Evolutionary conservation across 1,140 invertebrate species (phyloP), one percentile per base, ranked within the genome.

Genomic region (Stratiolaelaps scimitus): DNA sequence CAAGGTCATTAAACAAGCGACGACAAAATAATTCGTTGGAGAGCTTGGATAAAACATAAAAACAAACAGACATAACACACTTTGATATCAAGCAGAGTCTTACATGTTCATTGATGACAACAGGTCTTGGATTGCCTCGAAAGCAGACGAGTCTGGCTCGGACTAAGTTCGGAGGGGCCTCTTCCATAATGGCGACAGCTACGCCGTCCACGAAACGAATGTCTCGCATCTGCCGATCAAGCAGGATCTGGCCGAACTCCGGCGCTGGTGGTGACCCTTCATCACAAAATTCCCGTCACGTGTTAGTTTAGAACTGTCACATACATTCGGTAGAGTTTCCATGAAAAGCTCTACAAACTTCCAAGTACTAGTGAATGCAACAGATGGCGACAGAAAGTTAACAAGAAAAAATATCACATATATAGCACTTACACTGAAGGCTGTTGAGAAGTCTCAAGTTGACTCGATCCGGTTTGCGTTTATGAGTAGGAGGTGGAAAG

Each of bases 31-130:
- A n/a, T 45, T 13, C 13, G 44, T 13, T n/a, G 13, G 44, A 45
- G 44, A 45, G 44, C 13, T 45, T n/a, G n/a, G n/a, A n/a, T n/a
- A n/a, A n/a, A n/a, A n/a, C n/a, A n/a, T n/a, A n/a, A n/a, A n/a
- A n/a, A n/a, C n/a, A 48, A 4, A 15, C 26, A 20, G 47, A 48
- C 15, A 48, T 23, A 15, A 19, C 44, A 13, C 44, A 13, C 44
- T 45, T n/a, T 13, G 23, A 26, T 34, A 60, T 60, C 17, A 48
- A 15, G 15, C 7, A 48, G 47, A 6, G 47, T 20, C 53, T 26
- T 60, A 60, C 53, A 17, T 60, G 53, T 17, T 60, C 53, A 26
- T 60, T 60, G 17, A 60, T 60, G 53, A 60, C 15, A 23, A 60
- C 23, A 26, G 26, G 53, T 23, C 20, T 60, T 4, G n/a, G 26